phyloP scores from a whole-genome alignment of 35 echinoderm and acorn worm species.

The Strongylocentrotus purpuratus region DNA sequence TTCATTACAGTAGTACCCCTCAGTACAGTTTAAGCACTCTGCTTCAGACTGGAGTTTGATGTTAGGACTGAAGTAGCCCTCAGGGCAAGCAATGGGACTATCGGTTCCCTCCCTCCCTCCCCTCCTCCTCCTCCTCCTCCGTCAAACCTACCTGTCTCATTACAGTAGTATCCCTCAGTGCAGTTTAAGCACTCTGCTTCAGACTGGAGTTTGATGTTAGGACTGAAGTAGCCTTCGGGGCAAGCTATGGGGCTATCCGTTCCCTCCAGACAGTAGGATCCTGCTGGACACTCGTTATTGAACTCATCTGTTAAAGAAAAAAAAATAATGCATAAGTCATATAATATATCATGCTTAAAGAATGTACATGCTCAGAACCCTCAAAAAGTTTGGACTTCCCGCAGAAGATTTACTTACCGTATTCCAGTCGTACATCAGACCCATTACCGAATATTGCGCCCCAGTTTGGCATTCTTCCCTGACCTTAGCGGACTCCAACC shows the following conservation, averaged over 20 bases:
- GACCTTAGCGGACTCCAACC: too few species aligned
- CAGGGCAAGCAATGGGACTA: slow-evolving; percentile 75
- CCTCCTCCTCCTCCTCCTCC: not conserved
- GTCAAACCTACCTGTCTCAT: slow-evolving; percentile 75
- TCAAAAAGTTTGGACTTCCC: too few species aligned
- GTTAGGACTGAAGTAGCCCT: slow-evolving; percentile 86
- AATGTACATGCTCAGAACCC: too few species aligned
- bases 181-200: slow-evolving; percentile 88
- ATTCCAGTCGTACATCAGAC: too few species aligned
- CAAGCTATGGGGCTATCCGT: slow-evolving; percentile 76
- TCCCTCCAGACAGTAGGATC: slow-evolving; percentile 89
- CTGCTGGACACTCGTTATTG: slow-evolving; percentile 91
- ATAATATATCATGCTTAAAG: too few species aligned
- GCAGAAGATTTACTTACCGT: too few species aligned
- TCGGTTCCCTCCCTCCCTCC: slow-evolving; percentile 63
- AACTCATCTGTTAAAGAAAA: slow-evolving; percentile 51
- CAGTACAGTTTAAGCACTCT: slow-evolving; percentile 90
- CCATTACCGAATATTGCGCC: too few species aligned
- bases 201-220: slow-evolving; percentile 64
- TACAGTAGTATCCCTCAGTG: slow-evolving; percentile 95
- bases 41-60: slow-evolving; percentile 65
- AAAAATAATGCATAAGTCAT: not conserved
- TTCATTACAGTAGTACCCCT: slow-evolving; percentile 91
- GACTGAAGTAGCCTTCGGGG: slow-evolving; percentile 91
- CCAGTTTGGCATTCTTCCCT: too few species aligned